phyloP scores from a whole-genome alignment of 2,888 invertebrate species.

The Sisyra nigra region DNA sequence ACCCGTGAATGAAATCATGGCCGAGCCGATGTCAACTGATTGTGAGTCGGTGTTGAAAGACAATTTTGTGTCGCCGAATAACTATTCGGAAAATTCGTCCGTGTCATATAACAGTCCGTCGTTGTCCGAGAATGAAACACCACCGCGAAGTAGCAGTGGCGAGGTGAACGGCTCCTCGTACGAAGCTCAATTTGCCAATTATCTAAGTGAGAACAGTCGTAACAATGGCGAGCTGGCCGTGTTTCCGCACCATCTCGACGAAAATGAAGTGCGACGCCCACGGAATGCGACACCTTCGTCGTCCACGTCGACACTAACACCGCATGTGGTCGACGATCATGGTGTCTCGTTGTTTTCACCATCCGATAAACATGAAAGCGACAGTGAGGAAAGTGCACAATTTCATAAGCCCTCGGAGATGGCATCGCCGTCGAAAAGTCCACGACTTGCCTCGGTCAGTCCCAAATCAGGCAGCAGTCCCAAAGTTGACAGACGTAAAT shows the following conservation, averaged over 20 bases:
- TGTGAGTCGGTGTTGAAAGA: slow-evolving; percentile 2
- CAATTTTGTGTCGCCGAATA: slow-evolving; percentile 1
- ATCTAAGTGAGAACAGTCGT: not conserved
- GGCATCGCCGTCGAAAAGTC: not conserved
- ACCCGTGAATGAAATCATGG: not conserved
- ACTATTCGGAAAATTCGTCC: slow-evolving; percentile 2
- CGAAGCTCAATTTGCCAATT: not conserved
- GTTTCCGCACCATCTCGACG: slow-evolving; percentile 3
- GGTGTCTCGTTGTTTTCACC: not conserved
- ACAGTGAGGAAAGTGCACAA: not conserved
- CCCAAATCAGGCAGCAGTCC: slow-evolving; percentile 6
- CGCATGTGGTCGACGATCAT: not conserved
- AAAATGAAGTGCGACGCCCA: not conserved
- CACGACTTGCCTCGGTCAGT: slow-evolving; percentile 1
- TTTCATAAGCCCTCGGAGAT: no score
- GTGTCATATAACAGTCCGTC: slow-evolving; percentile 3
- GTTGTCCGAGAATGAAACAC: slow-evolving; percentile 1
- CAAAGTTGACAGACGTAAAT: not conserved
- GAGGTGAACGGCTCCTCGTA: not conserved
- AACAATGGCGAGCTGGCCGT: slow-evolving; percentile 5
- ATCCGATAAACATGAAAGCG: not conserved
- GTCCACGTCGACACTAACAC: not conserved
- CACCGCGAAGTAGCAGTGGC: not conserved
- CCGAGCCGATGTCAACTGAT: slow-evolving; percentile 5
- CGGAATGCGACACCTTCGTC: not conserved